These are phyloP conservation scores for Zaprionus inermis DNA, from an alignment of 1,140 invertebrate genomes.

Conservation along the genomic window DNA sequence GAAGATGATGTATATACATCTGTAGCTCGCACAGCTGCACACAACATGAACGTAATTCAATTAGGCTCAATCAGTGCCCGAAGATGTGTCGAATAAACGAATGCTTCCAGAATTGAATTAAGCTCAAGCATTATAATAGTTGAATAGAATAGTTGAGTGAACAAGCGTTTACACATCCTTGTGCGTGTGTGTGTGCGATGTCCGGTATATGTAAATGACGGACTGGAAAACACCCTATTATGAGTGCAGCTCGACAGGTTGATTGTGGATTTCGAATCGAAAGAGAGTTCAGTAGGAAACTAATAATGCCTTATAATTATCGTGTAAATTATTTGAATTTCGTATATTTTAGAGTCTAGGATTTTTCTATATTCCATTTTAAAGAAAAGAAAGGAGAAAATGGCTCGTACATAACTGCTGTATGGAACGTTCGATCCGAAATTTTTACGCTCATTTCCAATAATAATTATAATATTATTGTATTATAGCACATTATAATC, in stretches of 20 bases:
- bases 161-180: not conserved
- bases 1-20: constrained; percentile 17
- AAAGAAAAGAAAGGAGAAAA: no score
- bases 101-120: constrained; percentile 63
- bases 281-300: no score
- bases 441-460: no score
- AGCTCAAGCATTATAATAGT: constrained; percentile 36
- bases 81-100: constrained; percentile 55
- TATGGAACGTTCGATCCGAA: no score
- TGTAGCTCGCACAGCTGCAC: constrained; percentile 52
- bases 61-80: constrained; percentile 70
- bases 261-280: no score
- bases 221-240: constrained; percentile 11
- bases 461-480: no score
- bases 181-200: not conserved
- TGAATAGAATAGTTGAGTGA: constrained; percentile 34
- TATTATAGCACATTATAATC: no score
- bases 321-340: not conserved
- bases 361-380: not conserved
- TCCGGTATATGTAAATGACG: not conserved
- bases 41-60: constrained; percentile 65
- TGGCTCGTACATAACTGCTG: no score
- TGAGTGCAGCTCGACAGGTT: not conserved
- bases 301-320: not conserved
- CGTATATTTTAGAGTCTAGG: not conserved